Conservation (phyloP, 1,140 invertebrate genomes). For the Brachionus sp. region DNA sequence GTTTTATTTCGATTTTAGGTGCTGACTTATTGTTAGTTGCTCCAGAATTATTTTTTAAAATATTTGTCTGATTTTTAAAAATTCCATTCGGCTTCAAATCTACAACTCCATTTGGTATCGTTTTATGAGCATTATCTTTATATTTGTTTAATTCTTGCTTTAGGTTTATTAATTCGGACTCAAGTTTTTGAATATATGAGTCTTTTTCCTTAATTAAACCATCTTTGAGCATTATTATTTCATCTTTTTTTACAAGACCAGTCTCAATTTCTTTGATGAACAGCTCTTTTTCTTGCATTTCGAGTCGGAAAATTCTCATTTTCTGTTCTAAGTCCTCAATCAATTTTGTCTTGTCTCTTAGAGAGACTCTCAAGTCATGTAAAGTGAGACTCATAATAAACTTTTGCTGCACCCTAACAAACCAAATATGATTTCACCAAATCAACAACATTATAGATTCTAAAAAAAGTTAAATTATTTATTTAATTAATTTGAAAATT, state of each 20-base stretch:
- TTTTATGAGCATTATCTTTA: conserved; percentile 11
- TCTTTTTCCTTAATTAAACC: conserved; percentile 36
- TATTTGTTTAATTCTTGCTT: background rate
- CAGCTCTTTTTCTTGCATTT: background rate
- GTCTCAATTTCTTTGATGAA: conserved; percentile 6
- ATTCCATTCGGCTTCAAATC: background rate
- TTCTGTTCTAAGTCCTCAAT: conserved; percentile 34
- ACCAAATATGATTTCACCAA: background rate
- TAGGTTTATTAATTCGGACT: background rate
- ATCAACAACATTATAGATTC: background rate
- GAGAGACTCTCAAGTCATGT: conserved; percentile 35
- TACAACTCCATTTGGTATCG: background rate
- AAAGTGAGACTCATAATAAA: conserved; percentile 8
- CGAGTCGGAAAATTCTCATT: background rate
- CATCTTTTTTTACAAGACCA: conserved; percentile 17
- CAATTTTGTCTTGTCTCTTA: conserved; percentile 7
- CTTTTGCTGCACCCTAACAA: background rate
- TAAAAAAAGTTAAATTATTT: background rate
- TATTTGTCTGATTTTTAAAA: background rate
- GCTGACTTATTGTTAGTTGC: background rate
- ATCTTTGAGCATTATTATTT: conserved; percentile 40
- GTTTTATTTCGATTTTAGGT: background rate
- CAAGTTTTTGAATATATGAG: conserved; percentile 8
- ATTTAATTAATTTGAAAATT: background rate
- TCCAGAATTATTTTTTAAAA: background rate